phyloP scores from a whole-genome alignment of 2,888 invertebrate species.

The Ischnura elegans region DNA sequence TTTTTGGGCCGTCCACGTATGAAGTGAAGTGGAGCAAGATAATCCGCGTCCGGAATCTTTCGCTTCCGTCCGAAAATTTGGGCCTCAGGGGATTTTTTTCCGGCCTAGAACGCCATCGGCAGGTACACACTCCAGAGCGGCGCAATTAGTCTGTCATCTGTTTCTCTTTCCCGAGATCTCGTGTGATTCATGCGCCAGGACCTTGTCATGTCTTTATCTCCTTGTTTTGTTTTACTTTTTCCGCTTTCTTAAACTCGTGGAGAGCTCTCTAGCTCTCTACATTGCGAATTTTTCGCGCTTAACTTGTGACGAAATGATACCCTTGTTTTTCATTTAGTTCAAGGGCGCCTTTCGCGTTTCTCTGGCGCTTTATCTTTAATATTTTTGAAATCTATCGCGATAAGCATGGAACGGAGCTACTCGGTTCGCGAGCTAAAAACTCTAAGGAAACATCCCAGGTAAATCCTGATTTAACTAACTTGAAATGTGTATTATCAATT shows the following conservation, averaged over 20 bases:
- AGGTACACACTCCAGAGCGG: background rate
- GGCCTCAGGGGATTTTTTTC: background rate
- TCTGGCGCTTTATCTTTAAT: background rate
- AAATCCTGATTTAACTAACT: too few relatives aligned
- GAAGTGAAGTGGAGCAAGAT: slow-evolving; percentile 31
- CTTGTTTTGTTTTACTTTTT: background rate
- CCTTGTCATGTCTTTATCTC: background rate
- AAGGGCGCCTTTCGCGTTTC: background rate
- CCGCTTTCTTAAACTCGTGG: background rate
- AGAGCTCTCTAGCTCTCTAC: background rate
- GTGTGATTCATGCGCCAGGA: background rate
- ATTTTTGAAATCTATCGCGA: too few relatives aligned
- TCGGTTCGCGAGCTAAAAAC: too few relatives aligned
- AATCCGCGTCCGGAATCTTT: slow-evolving; percentile 22
- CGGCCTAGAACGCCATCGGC: slow-evolving; percentile 26
- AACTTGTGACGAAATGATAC: background rate
- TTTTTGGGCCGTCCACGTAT: slow-evolving; percentile 1
- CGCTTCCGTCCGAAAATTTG: slow-evolving; percentile 22
- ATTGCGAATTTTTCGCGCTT: background rate
- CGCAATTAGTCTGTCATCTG: background rate
- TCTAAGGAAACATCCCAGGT: too few relatives aligned
- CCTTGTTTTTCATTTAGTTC: background rate
- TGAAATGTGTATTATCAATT: too few relatives aligned
- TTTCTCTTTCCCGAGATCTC: background rate
- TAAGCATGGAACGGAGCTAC: too few relatives aligned